phyloP scores from a whole-genome alignment of 2,113 vertebrate genomes.

The Carassius auratus region DNA sequence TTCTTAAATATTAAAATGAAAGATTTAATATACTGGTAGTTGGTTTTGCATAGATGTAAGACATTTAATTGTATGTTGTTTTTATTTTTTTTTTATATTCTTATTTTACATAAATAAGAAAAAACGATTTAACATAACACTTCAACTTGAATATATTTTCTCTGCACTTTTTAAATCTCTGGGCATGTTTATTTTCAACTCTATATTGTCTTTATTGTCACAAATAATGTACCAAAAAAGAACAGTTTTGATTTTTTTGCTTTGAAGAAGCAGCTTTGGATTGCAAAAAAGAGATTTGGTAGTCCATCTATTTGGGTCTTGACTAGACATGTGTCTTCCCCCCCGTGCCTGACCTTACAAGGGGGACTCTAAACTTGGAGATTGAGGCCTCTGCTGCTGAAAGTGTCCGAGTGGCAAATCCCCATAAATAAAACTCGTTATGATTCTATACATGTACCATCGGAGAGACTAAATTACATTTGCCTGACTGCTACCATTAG shows the following conservation, averaged over 20 bases:
- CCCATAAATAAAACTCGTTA: conserved; percentile 71
- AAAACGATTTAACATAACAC: no score
- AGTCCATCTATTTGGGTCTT: conserved; percentile 58
- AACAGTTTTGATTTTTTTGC: background rate
- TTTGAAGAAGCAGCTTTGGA: background rate
- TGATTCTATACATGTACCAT: conserved; percentile 53
- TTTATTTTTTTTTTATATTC: no score
- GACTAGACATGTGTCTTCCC: conserved; percentile 58
- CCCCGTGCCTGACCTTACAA: conserved; percentile 63
- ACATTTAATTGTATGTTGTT: no score
- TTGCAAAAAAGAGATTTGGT: background rate
- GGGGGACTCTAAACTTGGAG: conserved; percentile 74
- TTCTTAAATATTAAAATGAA: background rate
- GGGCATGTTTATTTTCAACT: no score
- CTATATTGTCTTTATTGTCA: no score
- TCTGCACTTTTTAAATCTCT: no score
- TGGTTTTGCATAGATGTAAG: background rate
- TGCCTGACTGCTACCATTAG: conserved; percentile 65
- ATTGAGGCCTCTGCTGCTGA: conserved; percentile 61
- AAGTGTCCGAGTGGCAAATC: conserved; percentile 54
- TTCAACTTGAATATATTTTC: no score
- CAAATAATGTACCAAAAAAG: background rate
- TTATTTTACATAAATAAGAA: no score
- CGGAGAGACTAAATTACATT: conserved; percentile 69
- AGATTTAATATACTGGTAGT: background rate